Evolutionary conservation across 2,797 vertebrate genomes (phyloP), one percentile per base, ranked within the genome.

Genomic region (Ispidina lecontei): DNA sequence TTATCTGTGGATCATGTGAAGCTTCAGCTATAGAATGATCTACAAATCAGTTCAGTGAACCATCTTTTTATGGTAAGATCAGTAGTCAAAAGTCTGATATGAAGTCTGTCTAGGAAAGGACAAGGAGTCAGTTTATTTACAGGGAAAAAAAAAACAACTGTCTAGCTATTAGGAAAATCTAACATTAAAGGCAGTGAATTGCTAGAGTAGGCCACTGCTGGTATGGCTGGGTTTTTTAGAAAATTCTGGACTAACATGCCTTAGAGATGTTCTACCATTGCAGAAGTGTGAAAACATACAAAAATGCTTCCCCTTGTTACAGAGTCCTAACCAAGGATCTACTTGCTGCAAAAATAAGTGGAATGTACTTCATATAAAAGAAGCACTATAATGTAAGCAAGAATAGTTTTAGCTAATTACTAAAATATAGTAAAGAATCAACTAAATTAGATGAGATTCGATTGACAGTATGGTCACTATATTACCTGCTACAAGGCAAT

Each of bases 41-140:
- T 83, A 28, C 23, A 85, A 71, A 94, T 80, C 55, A 83, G 18
- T 28, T 35, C 55, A 67, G 29, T 65, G 56, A 92, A 84, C 29
- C 29, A 63, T 44, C 37, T 39, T 39, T 39, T 63, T 59, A 82
- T 28, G 12, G 44, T 74, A 81, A 87, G 16, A 43, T 63, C 39
- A 76, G 29, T 25, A 76, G 14, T 70, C 60, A 67, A 18, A 82
- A 76, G 39, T 70, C 31, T 89, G 26, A 9, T 62, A 2, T 12
- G 6, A 84, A 46, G 39, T 59, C 54, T 73, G 23, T 10, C 28
- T 59, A 69, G 29, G 15, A 51, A 3, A 68, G 17, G 29, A 78
- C 25, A 65, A 72, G 18, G 3, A 78, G 84, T 56, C 22, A 12
- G 15, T 28, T 46, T 59, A 67, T 52, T 85, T 85, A 52, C 6